Percentiles rank a stretch among this genome's conserved stretches.
phyloP scores from a whole-genome alignment of 1,140 invertebrate species.

The Drosophila biarmipes region DNA sequence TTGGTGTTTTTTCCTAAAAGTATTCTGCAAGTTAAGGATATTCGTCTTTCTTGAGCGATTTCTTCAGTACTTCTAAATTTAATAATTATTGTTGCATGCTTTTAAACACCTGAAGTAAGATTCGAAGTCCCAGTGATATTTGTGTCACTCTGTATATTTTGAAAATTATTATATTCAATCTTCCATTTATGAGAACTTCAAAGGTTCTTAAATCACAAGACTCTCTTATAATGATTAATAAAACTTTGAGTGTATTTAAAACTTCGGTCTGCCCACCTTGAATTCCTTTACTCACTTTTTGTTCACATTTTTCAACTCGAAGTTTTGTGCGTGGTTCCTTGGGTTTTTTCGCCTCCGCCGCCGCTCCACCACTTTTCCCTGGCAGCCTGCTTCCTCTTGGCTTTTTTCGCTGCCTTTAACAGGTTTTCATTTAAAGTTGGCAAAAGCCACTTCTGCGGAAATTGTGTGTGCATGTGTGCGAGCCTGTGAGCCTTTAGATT shows the following conservation, averaged over 20 bases:
- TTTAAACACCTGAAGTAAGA: too few relatives aligned
- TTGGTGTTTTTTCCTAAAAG: too few relatives aligned
- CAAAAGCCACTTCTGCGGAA: slow-evolving; percentile 78
- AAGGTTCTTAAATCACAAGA: too few relatives aligned
- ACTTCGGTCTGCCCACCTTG: slow-evolving; percentile 13
- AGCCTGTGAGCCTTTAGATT: slow-evolving; percentile 67
- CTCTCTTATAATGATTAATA: neutral
- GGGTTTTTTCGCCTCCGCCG: neutral
- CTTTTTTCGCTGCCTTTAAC: slow-evolving; percentile 57
- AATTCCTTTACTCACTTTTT: slow-evolving; percentile 25
- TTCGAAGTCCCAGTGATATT: too few relatives aligned
- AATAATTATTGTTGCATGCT: too few relatives aligned
- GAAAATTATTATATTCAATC: too few relatives aligned
- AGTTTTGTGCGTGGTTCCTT: slow-evolving; percentile 71
- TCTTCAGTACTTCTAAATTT: too few relatives aligned
- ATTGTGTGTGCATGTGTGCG: slow-evolving; percentile 62
- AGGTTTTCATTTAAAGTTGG: slow-evolving; percentile 79
- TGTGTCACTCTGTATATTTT: too few relatives aligned
- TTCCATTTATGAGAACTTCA: too few relatives aligned
- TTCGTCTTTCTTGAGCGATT: too few relatives aligned
- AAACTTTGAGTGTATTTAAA: neutral
- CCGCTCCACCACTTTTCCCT: slow-evolving; percentile 6
- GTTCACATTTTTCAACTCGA: slow-evolving; percentile 53
- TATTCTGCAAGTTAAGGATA: too few relatives aligned
- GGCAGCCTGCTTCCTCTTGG: slow-evolving; percentile 23